Evolutionary conservation across 30 jellyfish, hydroid and myxozoan species (phyloP).

Genomic region (Pelagia noctiluca): DNA sequence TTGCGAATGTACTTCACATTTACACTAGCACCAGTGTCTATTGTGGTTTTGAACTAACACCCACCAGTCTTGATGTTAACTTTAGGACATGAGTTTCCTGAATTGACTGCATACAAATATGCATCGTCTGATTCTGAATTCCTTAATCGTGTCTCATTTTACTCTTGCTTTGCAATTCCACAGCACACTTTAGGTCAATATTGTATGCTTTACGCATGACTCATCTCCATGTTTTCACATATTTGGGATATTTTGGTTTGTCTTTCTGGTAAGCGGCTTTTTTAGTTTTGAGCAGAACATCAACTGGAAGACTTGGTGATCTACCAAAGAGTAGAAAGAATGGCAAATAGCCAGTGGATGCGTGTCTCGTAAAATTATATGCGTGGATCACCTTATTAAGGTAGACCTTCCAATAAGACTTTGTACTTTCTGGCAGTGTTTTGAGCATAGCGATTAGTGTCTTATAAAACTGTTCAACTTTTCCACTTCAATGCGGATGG

Average conservation of each 20-base stretch:
- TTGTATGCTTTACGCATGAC: conserved; percentile 1
- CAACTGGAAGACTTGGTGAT: conserved; percentile 37
- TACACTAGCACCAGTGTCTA: too few species aligned
- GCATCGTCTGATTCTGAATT: too few species aligned
- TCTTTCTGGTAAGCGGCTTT: background rate
- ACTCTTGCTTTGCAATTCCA: background rate
- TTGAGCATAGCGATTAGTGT: conserved; percentile 27
- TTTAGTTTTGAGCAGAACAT: conserved; percentile 10
- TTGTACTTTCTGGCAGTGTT: conserved; percentile 32
- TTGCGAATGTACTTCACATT: too few species aligned
- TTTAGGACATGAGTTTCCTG: too few species aligned
- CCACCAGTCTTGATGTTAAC: too few species aligned
- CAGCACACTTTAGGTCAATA: background rate
- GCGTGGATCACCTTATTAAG: conserved; percentile 31
- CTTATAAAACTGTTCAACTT: conserved; percentile 15
- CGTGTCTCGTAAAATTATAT: conserved; percentile 33
- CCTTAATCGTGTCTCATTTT: background rate
- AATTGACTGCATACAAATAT: too few species aligned
- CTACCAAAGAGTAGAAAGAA: conserved; percentile 32
- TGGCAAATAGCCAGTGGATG: conserved; percentile 35
- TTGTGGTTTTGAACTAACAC: too few species aligned
- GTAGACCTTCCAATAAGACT: conserved; percentile 14
- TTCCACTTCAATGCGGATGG: conserved; percentile 37
- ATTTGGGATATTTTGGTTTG: background rate
- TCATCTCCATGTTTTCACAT: conserved; percentile 8